Base-by-base conservation (phyloP, 2,797 vertebrate species). In the Potorous gilbertii region DNA sequence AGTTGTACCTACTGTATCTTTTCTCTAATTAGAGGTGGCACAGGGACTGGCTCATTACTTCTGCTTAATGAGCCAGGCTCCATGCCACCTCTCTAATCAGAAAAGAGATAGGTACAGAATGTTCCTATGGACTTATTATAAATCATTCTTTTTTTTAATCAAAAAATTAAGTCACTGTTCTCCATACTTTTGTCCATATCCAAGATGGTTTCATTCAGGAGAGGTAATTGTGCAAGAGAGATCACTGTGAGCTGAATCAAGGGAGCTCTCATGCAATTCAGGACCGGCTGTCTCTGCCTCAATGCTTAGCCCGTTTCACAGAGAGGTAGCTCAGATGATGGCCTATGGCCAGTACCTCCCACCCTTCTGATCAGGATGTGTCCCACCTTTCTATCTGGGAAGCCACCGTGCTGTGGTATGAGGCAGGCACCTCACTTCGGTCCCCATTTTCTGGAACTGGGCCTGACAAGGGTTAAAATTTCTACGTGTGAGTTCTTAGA, bases 1-100 rank as follows among this genome's bases (percentile, higher is more conserved):
- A 98, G 98, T 98, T 98, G 97, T 98, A 98, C 95, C 98, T 99
- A 97, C 98, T 98, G 98, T 98, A 99, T 99, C 98, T 99, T 97
- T 99, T 98, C 97, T 98, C 98, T 99, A 99, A 99, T 99, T 99
- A 99, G 98, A 99, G 98, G 97, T 99, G 99, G 98, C 99, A 98
- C 96, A 94, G 97, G 95, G 98, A 96, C 98, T 97, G 99, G 98
- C 98, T 99, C 99, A 99, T 99, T 99, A 98, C 99, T 99, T 98
- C 98, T 98, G 98, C 98, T 98, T 99, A 99, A 99, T 99, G 99
- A 99, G 98, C 98, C 98, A 92, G 98, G 98, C 97, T 96, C 81
- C 97, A 97, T 98, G 98, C 99, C 98, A 98, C 99, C 98, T 99
- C 98, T 98, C 98, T 99, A 98, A 99, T 99, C 98, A 98, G 98